phyloP scores from a whole-genome alignment of 2,797 vertebrate genomes.

The Podarcis siculus region DNA sequence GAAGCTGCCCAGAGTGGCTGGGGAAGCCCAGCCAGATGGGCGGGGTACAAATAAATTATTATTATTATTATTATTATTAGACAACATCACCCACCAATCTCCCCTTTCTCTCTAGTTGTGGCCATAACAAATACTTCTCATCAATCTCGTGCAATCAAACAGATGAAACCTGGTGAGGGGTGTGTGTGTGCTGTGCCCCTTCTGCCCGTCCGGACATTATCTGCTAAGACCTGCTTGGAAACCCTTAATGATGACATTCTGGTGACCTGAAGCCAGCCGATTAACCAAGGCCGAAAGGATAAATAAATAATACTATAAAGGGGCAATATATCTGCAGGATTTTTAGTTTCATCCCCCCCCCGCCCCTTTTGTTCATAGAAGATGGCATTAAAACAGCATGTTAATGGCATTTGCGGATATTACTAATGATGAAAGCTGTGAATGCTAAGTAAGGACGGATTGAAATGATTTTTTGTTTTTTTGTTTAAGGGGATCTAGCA shows the following conservation, averaged over 20 bases:
- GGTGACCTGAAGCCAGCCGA: neutral
- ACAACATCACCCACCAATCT: too few relatives aligned
- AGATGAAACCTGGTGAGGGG: neutral
- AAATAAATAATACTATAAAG: slow-evolving; percentile 8
- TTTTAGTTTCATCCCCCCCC: neutral
- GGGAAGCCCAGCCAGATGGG: too few relatives aligned
- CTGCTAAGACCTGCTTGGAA: neutral
- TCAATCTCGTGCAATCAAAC: neutral
- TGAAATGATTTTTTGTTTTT: neutral
- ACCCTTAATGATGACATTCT: neutral
- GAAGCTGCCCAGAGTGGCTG: too few relatives aligned
- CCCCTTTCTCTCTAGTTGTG: neutral
- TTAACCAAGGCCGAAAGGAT: neutral
- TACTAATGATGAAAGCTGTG: slow-evolving; percentile 17
- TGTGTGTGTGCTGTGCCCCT: too few relatives aligned
- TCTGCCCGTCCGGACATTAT: neutral
- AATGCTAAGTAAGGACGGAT: slow-evolving; percentile 10
- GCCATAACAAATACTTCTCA: neutral
- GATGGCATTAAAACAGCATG: slow-evolving; percentile 15
- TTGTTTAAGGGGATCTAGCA: neutral
- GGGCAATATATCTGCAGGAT: neutral
- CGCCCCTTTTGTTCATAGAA: neutral
- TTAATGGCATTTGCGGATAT: slow-evolving; percentile 13
- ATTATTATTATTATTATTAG: too few relatives aligned
- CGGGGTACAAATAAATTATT: too few relatives aligned